phyloP scores from a whole-genome alignment of 2,113 vertebrate genomes.

The Zosterops lateralis region DNA sequence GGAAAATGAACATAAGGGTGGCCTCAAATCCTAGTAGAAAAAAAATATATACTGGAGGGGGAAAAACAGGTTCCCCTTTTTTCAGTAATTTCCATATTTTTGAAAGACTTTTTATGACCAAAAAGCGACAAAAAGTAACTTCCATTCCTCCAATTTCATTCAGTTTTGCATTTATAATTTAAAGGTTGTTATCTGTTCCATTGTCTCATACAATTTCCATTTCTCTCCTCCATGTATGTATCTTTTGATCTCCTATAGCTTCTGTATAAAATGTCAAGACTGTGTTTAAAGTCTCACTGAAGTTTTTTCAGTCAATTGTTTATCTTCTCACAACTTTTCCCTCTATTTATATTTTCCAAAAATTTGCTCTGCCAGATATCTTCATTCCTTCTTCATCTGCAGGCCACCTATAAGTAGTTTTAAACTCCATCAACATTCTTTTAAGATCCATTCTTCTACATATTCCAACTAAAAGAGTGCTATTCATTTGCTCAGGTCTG shows the following conservation, averaged over 20 bases:
- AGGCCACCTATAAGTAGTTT: neutral
- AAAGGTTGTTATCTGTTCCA: neutral
- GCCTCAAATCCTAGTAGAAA: neutral
- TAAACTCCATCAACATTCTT: neutral
- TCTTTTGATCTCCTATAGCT: neutral
- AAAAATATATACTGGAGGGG: too few species aligned
- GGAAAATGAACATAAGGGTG: fast-evolving
- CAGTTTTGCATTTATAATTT: neutral
- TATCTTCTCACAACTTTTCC: neutral
- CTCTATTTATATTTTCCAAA: neutral
- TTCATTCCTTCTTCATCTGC: neutral
- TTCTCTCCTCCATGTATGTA: neutral
- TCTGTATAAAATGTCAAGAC: neutral
- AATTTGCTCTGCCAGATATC: neutral
- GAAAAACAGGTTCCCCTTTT: neutral
- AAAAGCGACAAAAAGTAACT: neutral
- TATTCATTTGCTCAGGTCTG: neutral
- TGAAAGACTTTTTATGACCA: neutral
- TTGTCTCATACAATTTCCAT: neutral
- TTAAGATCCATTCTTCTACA: neutral
- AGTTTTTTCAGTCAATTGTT: neutral
- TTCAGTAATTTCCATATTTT: neutral
- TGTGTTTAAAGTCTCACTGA: neutral
- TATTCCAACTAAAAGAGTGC: neutral
- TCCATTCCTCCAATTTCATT: neutral